A percentile compares a stretch with the other conserved stretches of the same genome.
Evolutionary conservation across 2,797 vertebrate genomes (phyloP).

Genomic region (Tamandua tetradactyla): DNA sequence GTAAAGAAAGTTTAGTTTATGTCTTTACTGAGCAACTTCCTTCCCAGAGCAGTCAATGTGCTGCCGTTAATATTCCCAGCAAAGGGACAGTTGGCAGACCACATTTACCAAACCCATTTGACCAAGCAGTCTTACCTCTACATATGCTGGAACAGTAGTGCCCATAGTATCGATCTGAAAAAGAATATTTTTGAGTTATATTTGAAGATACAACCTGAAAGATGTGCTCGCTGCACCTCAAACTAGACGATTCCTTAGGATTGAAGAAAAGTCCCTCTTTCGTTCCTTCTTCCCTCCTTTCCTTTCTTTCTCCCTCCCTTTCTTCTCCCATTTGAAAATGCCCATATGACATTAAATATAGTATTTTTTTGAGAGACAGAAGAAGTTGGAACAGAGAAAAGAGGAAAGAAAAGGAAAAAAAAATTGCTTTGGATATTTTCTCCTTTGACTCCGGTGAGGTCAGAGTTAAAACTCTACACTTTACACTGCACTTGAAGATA

Average conservation of each 20-base stretch:
- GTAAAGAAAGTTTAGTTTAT: neutral
- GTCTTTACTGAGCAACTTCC: neutral
- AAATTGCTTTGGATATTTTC: neutral
- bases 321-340: neutral
- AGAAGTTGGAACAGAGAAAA: neutral
- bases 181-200: neutral
- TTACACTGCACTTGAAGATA: neutral
- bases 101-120: neutral
- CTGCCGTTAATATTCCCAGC: neutral
- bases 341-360: fast-evolving
- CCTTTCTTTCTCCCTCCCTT: too few relatives aligned
- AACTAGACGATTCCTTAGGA: neutral
- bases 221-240: neutral
- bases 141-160: neutral
- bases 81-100: neutral
- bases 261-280: neutral
- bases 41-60: neutral
- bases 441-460: neutral
- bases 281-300: neutral
- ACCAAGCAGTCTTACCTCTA: neutral
- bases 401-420: neutral
- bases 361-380: neutral
- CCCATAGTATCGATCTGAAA: neutral
- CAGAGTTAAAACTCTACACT: neutral
- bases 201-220: neutral